Conservation (phyloP, 2,113 vertebrate species). For the Glaucidium brasilianum region DNA sequence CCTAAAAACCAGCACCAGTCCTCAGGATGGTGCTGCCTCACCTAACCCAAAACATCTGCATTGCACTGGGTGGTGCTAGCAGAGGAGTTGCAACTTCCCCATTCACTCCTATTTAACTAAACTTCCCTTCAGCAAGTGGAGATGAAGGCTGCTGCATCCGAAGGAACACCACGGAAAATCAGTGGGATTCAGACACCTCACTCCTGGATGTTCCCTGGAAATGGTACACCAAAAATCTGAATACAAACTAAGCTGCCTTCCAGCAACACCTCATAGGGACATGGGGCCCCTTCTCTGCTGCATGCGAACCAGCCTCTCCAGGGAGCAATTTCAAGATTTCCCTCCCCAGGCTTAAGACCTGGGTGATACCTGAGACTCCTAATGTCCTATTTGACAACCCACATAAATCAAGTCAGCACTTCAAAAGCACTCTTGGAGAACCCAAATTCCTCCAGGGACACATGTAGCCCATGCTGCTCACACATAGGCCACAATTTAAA, state of each 20-base stretch:
- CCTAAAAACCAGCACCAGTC: not conserved
- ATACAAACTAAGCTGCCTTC: not conserved
- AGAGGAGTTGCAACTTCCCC: not conserved
- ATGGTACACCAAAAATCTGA: not conserved
- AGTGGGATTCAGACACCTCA: not conserved
- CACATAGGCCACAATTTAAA: not conserved
- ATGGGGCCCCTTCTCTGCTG: not conserved
- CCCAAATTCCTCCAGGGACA: not conserved
- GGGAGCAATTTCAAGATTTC: not conserved
- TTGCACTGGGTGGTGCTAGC: not conserved
- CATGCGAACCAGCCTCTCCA: not conserved
- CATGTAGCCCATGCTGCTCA: not conserved
- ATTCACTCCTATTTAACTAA: not conserved
- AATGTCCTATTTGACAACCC: not conserved
- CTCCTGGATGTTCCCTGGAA: not conserved
- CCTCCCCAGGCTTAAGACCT: not conserved
- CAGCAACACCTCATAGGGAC: accelerated
- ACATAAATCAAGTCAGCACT: slow-evolving; percentile 5
- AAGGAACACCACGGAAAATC: not conserved
- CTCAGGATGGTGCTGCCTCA: accelerated
- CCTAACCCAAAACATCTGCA: not conserved
- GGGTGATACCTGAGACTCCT: not conserved
- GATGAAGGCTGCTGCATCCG: not conserved
- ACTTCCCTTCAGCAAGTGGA: not conserved
- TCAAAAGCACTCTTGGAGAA: not conserved